Evolutionary conservation across 2,888 invertebrate species (phyloP), one percentile per base, ranked within the genome.

Genomic region (Ectemnius cavifrons): DNA sequence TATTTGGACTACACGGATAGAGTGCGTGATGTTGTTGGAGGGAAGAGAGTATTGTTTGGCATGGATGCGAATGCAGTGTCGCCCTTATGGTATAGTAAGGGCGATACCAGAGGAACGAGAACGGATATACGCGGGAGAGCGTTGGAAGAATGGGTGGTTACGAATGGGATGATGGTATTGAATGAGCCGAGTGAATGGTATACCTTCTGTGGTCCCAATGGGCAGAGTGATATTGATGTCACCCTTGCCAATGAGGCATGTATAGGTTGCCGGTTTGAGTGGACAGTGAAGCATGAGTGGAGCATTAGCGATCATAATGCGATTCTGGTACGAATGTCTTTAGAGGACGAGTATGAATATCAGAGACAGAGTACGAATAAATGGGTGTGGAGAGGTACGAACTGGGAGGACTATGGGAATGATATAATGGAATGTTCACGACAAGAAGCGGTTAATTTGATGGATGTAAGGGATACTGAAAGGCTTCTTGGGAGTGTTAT

Each of bases 141-240:
- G 0, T 3, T 23, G 23, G 23, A 23, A 23, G 23, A 23, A 3
- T 23, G 23, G 23, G 23, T 23, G 23, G 23, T 23, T 1, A 11
- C 83, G 8, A 2, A 78, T 1, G 78, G 84, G 0, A 69, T 79
- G 57, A 78, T 82, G 70, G 82, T 81, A 13, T 77, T 82, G 60
- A 82, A 8, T 2, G 47, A 62, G 8, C 47, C 62, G 20, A 62
- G 23, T 47, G 47, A 62, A 60, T 60, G 60, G 60, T 60, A 28
- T 18, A 62, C 65, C 1, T 65, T 45, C 16, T 20, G 23, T 2
- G 47, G 58, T 0, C 13, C 6, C 13, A 57, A n/a, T 60, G 59
- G 49, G 1, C 18, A 58, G 59, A 69, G 63, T 47, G 59, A 71
- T 5, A 66, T 71, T 14, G 62, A 71, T 3, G 49, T 67, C n/a